Conservation (phyloP, 2,888 invertebrate species). For the Epinotia nisella region DNA sequence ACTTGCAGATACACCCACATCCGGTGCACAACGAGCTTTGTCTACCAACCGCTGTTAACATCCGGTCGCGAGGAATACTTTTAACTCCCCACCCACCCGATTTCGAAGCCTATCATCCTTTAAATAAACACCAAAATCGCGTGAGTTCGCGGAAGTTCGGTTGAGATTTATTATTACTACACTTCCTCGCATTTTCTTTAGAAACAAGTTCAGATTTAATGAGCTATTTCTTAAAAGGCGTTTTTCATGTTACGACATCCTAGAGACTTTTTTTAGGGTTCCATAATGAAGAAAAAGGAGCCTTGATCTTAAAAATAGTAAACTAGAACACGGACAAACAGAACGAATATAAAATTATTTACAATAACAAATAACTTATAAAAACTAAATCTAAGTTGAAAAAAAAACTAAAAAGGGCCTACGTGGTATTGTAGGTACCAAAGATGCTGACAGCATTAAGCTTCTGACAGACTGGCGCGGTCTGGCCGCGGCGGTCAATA, state of each 20-base stretch:
- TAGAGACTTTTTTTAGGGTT: not conserved
- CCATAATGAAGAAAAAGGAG: not conserved
- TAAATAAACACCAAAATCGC: slow-evolving; percentile 50
- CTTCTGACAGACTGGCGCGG: no score
- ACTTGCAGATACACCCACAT: slow-evolving; percentile 55
- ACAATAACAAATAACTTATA: no score
- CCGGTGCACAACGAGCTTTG: slow-evolving; percentile 64
- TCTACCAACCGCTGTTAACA: slow-evolving; percentile 60
- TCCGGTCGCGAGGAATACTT: slow-evolving; percentile 60
- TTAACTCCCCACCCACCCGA: slow-evolving; percentile 59
- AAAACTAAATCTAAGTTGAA: no score
- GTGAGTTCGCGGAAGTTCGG: slow-evolving; percentile 38
- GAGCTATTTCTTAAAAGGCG: slow-evolving; percentile 30
- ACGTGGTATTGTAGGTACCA: no score
- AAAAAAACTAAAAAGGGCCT: no score
- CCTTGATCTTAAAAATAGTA: no score
- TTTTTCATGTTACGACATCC: slow-evolving; percentile 28
- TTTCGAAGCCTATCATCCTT: slow-evolving; percentile 49
- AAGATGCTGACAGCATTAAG: no score
- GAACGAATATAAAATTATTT: no score
- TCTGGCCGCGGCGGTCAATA: no score
- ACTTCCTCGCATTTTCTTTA: slow-evolving; percentile 64
- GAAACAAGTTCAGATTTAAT: slow-evolving; percentile 39
- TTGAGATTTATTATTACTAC: slow-evolving; percentile 72
- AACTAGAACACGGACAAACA: no score